Conservation (phyloP, 2,113 vertebrate genomes). For the Azemiops feae region DNA sequence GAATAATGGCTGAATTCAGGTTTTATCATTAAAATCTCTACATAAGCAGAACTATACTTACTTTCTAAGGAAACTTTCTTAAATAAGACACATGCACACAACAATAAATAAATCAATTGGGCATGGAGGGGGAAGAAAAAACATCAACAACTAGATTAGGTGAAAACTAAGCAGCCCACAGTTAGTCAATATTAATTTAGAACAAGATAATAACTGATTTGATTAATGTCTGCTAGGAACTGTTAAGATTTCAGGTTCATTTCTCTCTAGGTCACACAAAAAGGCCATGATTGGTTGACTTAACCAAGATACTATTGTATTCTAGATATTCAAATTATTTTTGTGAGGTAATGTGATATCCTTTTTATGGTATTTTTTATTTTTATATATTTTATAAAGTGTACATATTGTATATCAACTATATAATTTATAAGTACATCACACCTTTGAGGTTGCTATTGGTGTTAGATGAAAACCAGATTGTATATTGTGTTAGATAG, state of each 20-base stretch:
- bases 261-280: background rate
- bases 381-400: background rate
- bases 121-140: background rate
- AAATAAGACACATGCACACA: background rate
- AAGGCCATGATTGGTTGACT: background rate
- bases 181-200: background rate
- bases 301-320: background rate
- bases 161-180: background rate
- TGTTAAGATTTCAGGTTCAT: background rate
- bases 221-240: background rate
- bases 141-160: background rate
- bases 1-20: background rate
- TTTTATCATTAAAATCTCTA: background rate
- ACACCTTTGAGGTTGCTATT: slow-evolving; percentile 36
- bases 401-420: background rate
- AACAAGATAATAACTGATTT: background rate
- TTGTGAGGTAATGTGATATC: background rate
- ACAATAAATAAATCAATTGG: background rate
- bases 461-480: slow-evolving; percentile 31
- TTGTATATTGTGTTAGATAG: slow-evolving; percentile 39
- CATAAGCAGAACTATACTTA: background rate
- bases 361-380: background rate
- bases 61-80: background rate
- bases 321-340: background rate
- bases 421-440: slow-evolving; percentile 37